Evolutionary conservation across 1,140 invertebrate species (phyloP), one percentile per base, ranked within the genome.

Genomic region (Drosophila nasuta): DNA sequence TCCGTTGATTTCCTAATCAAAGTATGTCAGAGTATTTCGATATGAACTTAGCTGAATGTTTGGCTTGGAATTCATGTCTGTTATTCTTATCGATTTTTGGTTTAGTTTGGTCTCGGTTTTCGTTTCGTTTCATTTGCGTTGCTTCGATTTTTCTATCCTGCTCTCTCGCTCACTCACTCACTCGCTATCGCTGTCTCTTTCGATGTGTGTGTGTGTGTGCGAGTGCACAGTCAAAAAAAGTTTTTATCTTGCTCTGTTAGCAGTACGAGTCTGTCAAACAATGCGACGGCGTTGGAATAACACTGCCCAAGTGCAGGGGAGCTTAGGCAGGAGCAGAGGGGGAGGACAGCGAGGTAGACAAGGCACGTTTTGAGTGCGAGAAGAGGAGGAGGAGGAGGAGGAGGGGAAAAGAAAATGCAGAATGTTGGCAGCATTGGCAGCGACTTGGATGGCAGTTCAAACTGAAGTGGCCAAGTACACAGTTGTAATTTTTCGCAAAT

Each of bases 401-500:
- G 20, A 5, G 25, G 30, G 4, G 30, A 15, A 11, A n/a, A 7
- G 25, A 33, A 33, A 56, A 38, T 62, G 72, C 49, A 49, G 66
- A 59, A 49, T 45, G 60, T 41, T 59, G 46, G 43, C 35, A 56
- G 48, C 52, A 43, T 52, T 49, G 45, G 49, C 54, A 69, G 59
- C 66, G 49, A 63, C 52, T 49, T 56, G 43, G 66, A 20, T 63
- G 82, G 68, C 80, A 88, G 74, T 87, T 87, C 85, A 83, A 77
- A 80, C 79, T 87, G 85, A 87, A 87, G 83, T 83, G 65, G 63
- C 56, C 77, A 68, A 83, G 81, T 83, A 87, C 77, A 88, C 73
- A 88, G 79, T 82, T 79, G 83, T 88, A 86, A 88, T 73, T 88
- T 86, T 86, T 77, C 77, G 72, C 70, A 80, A 87, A 88, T 88